Evolutionary conservation across 2,888 invertebrate species (phyloP).

Genomic region (Spodoptera exigua): DNA sequence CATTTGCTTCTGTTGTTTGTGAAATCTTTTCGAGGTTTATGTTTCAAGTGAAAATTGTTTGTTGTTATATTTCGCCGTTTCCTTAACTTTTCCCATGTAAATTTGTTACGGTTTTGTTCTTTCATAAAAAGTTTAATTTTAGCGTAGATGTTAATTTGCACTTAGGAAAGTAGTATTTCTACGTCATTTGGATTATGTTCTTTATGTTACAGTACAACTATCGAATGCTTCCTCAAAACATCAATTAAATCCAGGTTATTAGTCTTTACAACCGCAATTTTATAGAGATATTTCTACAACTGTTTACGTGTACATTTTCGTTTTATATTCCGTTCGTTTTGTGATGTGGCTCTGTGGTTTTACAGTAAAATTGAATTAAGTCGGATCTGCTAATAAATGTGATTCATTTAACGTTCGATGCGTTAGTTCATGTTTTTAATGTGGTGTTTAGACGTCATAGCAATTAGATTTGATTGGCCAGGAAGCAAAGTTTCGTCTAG

Average conservation of each 20-base stretch:
- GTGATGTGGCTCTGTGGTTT: slow-evolving; percentile 45
- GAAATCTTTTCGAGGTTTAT: slow-evolving; percentile 11
- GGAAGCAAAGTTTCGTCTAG: slow-evolving; percentile 13
- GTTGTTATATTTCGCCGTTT: slow-evolving; percentile 23
- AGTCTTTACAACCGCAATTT: not conserved
- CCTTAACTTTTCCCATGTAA: slow-evolving; percentile 1
- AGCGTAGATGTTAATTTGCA: not conserved
- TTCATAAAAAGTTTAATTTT: slow-evolving; percentile 1
- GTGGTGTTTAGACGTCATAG: slow-evolving; percentile 27
- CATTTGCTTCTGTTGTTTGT: slow-evolving; percentile 21
- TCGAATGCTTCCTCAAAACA: slow-evolving; percentile 8
- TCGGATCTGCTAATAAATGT: slow-evolving; percentile 41
- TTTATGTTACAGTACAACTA: not conserved
- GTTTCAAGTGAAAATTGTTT: slow-evolving; percentile 15
- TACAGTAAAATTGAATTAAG: slow-evolving; percentile 33
- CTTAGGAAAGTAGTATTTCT: not conserved
- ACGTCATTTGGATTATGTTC: not conserved
- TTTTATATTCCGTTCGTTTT: slow-evolving; percentile 21
- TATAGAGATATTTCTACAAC: slow-evolving; percentile 5
- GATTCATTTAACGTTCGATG: slow-evolving; percentile 38
- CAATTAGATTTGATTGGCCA: slow-evolving; percentile 32
- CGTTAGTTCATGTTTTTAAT: slow-evolving; percentile 22
- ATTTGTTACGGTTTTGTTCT: slow-evolving; percentile 5
- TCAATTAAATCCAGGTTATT: not conserved
- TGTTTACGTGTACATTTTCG: slow-evolving; percentile 18